A percentile compares a stretch with the other conserved stretches of the same genome.
Conservation (phyloP, 2,888 invertebrate species). For the Peribatodes rhomboidaria region DNA sequence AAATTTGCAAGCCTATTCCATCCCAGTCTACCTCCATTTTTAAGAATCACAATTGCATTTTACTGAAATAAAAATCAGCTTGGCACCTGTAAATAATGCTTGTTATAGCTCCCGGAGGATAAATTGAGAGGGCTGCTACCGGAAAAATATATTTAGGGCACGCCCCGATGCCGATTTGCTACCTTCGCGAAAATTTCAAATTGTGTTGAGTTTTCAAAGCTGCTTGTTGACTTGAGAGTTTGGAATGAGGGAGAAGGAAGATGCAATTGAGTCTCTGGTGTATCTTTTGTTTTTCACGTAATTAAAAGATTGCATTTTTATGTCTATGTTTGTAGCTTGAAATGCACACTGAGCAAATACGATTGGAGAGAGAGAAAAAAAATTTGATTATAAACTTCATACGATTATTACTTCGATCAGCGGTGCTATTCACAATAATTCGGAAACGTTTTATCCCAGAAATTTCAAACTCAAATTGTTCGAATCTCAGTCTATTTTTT, state of each 20-base stretch:
- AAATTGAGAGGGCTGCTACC: slow-evolving; percentile 31
- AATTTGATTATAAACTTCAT: no score
- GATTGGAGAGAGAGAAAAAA: no score
- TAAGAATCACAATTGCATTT: slow-evolving; percentile 28
- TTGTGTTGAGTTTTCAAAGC: slow-evolving; percentile 27
- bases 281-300: background rate
- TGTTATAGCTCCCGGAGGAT: slow-evolving; percentile 32
- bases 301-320: no score
- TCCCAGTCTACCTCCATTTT: slow-evolving; percentile 14
- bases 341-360: no score
- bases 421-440: no score
- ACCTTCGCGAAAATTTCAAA: slow-evolving; percentile 26
- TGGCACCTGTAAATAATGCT: slow-evolving; percentile 38
- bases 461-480: no score
- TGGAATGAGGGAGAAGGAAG: background rate
- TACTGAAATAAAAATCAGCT: slow-evolving; percentile 33
- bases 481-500: no score
- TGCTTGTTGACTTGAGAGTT: slow-evolving; percentile 3
- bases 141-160: slow-evolving; percentile 38
- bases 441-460: no score
- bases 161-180: slow-evolving; percentile 33
- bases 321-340: no score
- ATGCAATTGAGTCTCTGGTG: background rate
- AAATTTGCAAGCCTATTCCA: background rate
- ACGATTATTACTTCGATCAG: no score